Evolutionary conservation across 2,113 vertebrate genomes (phyloP).

Genomic region (Forbesichthys agassizii): DNA sequence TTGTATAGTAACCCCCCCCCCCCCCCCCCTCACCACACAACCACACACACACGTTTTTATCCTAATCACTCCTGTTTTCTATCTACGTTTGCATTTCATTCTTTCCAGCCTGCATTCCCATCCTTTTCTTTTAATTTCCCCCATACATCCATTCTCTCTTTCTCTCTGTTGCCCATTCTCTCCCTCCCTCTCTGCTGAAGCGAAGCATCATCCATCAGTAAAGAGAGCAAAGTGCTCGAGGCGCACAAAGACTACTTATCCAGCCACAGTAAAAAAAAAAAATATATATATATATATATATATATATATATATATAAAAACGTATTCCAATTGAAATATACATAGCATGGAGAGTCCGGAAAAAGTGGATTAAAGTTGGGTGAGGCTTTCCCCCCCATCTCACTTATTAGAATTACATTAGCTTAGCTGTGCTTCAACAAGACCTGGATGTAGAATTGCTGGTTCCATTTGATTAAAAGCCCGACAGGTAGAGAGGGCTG

Average conservation of each 20-base stretch:
- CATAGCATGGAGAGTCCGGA: slow-evolving; percentile 80
- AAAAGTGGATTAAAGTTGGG: slow-evolving; percentile 83
- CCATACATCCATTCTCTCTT: not conserved
- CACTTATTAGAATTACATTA: slow-evolving; percentile 78
- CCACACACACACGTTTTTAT: slow-evolving; percentile 12
- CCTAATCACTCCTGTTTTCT: slow-evolving; percentile 31
- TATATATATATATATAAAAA: too few species aligned
- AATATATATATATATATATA: too few species aligned
- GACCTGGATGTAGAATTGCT: slow-evolving; percentile 46
- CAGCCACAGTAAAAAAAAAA: slow-evolving; percentile 75
- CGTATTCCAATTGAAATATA: slow-evolving; percentile 89
- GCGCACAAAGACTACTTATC: slow-evolving; percentile 84
- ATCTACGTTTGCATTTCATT: not conserved
- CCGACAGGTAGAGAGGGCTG: slow-evolving; percentile 47
- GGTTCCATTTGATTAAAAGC: slow-evolving; percentile 68
- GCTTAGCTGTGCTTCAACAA: slow-evolving; percentile 70
- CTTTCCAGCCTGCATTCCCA: not conserved
- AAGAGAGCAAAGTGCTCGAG: slow-evolving; percentile 80
- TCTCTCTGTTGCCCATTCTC: not conserved
- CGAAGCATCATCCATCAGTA: slow-evolving; percentile 77
- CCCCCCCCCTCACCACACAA: not conserved
- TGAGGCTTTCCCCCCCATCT: slow-evolving; percentile 77
- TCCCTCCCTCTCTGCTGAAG: slow-evolving; percentile 3
- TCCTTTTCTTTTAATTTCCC: not conserved
- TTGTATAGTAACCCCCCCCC: slow-evolving; percentile 32